phyloP scores from a whole-genome alignment of 2,888 invertebrate species.

The Rhingia campestris region DNA sequence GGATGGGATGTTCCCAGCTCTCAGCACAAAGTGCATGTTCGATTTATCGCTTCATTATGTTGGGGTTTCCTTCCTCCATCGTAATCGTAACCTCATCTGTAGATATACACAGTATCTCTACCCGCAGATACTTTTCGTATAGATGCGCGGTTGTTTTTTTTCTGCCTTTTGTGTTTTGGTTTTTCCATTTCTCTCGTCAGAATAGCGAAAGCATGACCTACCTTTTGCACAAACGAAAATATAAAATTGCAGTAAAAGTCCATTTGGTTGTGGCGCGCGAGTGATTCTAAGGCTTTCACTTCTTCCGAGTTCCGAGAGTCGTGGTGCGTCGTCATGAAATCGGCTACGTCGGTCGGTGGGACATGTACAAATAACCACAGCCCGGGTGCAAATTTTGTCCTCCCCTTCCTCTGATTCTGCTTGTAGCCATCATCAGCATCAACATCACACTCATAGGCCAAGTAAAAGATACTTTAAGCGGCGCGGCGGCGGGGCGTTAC shows the following conservation, averaged over 20 bases:
- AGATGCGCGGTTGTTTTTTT: slow-evolving; percentile 5
- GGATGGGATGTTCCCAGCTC: slow-evolving; percentile 5
- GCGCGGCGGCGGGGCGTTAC: neutral
- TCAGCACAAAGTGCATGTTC: slow-evolving; percentile 55
- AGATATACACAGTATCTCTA: slow-evolving; percentile 4
- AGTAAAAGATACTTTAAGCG: slow-evolving; percentile 21
- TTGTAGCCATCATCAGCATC: slow-evolving; percentile 1
- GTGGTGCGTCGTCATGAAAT: slow-evolving; percentile 49
- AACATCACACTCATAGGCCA: neutral
- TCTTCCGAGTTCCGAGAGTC: slow-evolving; percentile 64
- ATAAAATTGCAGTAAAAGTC: slow-evolving; percentile 75
- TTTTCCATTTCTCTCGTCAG: slow-evolving; percentile 63
- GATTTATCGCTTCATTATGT: slow-evolving; percentile 28
- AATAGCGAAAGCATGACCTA: slow-evolving; percentile 78
- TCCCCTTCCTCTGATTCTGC: neutral
- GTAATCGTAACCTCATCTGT: neutral
- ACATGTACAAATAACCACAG: slow-evolving; percentile 10
- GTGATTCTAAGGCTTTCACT: slow-evolving; percentile 73
- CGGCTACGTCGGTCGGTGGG: neutral
- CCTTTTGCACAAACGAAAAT: slow-evolving; percentile 75
- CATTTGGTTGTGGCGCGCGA: slow-evolving; percentile 60
- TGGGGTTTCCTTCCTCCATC: slow-evolving; percentile 34
- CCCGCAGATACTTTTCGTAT: neutral
- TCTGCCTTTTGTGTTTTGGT: slow-evolving; percentile 14
- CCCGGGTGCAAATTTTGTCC: slow-evolving; percentile 41